Evolutionary conservation across 2,888 invertebrate genomes (phyloP).

Genomic region (Pachydiplax longipennis): DNA sequence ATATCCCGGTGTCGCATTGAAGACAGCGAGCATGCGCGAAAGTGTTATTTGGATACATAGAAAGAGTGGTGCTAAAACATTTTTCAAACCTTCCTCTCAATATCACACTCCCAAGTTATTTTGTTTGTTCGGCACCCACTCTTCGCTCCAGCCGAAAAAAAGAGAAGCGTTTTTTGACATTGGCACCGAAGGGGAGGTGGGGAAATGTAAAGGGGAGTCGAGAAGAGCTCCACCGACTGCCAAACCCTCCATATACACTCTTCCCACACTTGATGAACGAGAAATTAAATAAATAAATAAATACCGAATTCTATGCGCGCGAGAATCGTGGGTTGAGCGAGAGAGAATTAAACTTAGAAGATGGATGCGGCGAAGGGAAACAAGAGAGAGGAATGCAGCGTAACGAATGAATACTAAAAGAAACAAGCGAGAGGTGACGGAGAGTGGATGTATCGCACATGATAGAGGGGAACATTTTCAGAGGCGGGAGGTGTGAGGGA

Average conservation of each 20-base stretch:
- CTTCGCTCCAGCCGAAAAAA: not conserved
- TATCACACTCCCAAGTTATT: not conserved
- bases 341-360: not conserved
- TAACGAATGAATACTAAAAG: not conserved
- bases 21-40: no score
- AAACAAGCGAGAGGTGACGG: not conserved
- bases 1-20: no score
- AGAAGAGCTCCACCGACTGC: not conserved
- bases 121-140: not conserved
- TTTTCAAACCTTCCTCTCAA: not conserved
- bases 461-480: not conserved
- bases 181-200: not conserved
- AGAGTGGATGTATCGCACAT: not conserved
- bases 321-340: not conserved
- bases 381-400: not conserved
- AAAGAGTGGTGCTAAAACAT: not conserved
- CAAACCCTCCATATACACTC: no score
- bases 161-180: not conserved
- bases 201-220: no score
- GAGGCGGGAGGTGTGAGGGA: not conserved
- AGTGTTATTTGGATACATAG: not conserved
- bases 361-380: not conserved
- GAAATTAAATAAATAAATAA: slow-evolving; percentile 42
- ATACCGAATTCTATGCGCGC: slow-evolving; percentile 8
- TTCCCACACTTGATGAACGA: slow-evolving; percentile 32